Percentiles rank a stretch among this genome's conserved stretches.
phyloP scores from a whole-genome alignment of 2,888 invertebrate species.

The Synanthedon myopaeformis region DNA sequence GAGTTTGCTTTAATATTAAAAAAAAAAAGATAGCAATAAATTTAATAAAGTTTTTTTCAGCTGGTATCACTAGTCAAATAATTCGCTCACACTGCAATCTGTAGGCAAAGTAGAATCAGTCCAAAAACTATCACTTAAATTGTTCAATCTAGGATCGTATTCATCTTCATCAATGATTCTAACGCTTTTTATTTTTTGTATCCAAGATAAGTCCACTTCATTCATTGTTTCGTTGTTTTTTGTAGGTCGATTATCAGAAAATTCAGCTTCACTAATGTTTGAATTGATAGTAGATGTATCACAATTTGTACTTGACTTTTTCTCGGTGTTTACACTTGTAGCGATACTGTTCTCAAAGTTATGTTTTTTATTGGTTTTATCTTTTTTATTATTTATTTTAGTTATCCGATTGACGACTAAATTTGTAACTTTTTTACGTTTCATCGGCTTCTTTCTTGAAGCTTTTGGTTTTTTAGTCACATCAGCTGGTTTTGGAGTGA shows the following conservation, averaged over 20 bases:
- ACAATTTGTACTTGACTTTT: no score
- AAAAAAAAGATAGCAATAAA: no score
- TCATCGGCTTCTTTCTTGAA: background rate
- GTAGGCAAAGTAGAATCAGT: conserved; percentile 28
- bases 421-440: background rate
- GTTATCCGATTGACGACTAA: background rate
- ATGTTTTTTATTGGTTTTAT: background rate
- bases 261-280: no score
- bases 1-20: background rate
- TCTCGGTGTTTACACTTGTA: no score
- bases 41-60: no score
- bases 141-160: conserved; percentile 14
- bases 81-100: conserved; percentile 27
- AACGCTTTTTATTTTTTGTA: conserved; percentile 38
- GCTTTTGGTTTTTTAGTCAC: background rate
- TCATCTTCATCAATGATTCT: conserved; percentile 34
- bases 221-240: conserved; percentile 3
- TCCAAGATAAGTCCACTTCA: conserved; percentile 36
- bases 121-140: conserved; percentile 34
- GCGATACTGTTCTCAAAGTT: background rate
- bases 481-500: background rate
- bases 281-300: background rate
- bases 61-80: conserved; percentile 4
- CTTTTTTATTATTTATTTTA: background rate
- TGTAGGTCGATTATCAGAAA: no score